These are phyloP conservation scores for Drosophila funebris DNA, from an alignment of 1,140 invertebrate species.

Conservation along the genomic window DNA sequence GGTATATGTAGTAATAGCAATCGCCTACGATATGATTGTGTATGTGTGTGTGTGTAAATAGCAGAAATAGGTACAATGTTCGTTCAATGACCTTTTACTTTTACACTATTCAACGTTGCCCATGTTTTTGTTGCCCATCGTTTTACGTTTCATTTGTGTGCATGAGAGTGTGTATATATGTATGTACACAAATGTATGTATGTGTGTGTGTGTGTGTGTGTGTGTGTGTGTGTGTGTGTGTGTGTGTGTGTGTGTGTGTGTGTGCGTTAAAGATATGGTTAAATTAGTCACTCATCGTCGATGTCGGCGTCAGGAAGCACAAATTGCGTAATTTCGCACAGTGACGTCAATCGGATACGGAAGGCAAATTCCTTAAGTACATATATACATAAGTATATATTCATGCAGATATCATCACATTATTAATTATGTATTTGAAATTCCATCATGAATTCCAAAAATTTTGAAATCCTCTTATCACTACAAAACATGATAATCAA, in stretches of 20 bases:
- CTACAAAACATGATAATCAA: not conserved
- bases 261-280: constrained; percentile 54
- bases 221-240: not conserved
- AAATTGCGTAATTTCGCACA: constrained; percentile 65
- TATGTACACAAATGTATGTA: not conserved
- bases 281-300: constrained; percentile 60
- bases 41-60: constrained; percentile 45
- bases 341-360: constrained; percentile 58
- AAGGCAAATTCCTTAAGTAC: constrained; percentile 6
- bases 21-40: constrained; percentile 29
- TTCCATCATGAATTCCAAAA: not conserved
- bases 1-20: constrained; percentile 29
- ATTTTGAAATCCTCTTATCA: not conserved
- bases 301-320: constrained; percentile 17
- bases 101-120: constrained; percentile 54
- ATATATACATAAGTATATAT: not conserved
- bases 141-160: not conserved
- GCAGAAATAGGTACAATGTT: constrained; percentile 77
- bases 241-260: not conserved
- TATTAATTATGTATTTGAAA: not conserved
- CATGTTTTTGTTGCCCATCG: constrained; percentile 14
- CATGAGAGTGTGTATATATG: not conserved
- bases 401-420: not conserved
- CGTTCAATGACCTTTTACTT: constrained; percentile 81
- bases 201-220: not conserved